Evolutionary conservation across 2,888 invertebrate species (phyloP), one percentile per base, ranked within the genome.

Genomic region (Catocala nupta): DNA sequence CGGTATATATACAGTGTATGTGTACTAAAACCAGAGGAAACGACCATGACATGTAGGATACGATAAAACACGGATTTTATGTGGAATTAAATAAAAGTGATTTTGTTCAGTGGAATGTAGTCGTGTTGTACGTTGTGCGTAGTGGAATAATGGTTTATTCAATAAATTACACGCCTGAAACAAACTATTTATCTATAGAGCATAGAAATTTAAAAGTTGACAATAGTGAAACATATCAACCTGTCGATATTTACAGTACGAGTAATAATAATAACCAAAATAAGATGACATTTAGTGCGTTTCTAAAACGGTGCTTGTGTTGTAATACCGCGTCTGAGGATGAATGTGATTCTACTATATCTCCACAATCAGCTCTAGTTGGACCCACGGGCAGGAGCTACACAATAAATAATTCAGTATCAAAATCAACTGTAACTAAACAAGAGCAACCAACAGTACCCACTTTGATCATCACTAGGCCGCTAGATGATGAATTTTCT

Each of bases 61-160:
- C 83, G 91, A 92, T 93, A 92, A 89, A 86, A 87, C 81, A 81
- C 77, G 86, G 86, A 89, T 89, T 92, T 87, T 80, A 83, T 84
- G 69, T 83, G 73, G 64, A 84, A 83, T 84, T 81, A 79, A 79
- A 83, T 85, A 79, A 83, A 75, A 74, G 77, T 84, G 74, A 81
- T 81, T 82, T 72, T 68, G 76, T 80, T 78, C 75, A 80, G 79
- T 82, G 77, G 58, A 71, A 81, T 73, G 73, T 72, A 80, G 86
- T 81, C 82, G 87, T 81, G 87, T 85, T 80, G 81, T 34, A 57
- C 43, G 75, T 55, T 65, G 54, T 52, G 48, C n/a, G 48, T 61
- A 67, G 56, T 73, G 57, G 58, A 73, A 82, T 74, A 78, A 92
- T 91, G 91, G 79, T 85, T 66, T 68, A 80, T 59, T 71, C 82